phyloP scores from a whole-genome alignment of 2,888 invertebrate species.

The Adelphocoris suturalis region DNA sequence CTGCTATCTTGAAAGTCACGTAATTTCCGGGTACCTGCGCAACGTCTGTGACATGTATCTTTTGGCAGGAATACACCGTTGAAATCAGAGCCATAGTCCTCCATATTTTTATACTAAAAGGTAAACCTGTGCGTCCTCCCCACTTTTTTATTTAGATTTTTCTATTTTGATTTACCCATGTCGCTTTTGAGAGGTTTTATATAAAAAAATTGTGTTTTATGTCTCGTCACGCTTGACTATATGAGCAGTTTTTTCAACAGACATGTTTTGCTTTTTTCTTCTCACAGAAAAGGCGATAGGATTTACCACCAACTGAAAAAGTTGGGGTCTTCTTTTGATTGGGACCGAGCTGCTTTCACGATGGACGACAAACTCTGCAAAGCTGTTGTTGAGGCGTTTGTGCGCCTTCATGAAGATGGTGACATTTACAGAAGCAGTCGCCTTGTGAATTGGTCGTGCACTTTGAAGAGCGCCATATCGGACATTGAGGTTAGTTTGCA shows the following conservation, averaged over 20 bases:
- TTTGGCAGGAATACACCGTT: no score
- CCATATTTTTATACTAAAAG: no score
- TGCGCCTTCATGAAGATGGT: conserved; percentile 91
- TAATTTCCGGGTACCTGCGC: no score
- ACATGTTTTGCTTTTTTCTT: not conserved
- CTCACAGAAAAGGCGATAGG: conserved; percentile 83
- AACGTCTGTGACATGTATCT: no score
- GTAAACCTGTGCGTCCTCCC: no score
- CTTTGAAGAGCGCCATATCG: conserved; percentile 97
- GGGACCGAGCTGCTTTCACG: conserved; percentile 96
- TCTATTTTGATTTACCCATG: no score
- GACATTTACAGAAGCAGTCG: conserved; percentile 95
- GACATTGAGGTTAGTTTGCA: conserved; percentile 90
- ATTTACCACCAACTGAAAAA: conserved; percentile 92
- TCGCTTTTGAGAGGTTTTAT: no score
- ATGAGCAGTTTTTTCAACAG: not conserved
- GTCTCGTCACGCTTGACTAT: no score
- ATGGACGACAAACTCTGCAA: conserved; percentile 94
- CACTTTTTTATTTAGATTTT: no score
- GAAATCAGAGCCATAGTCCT: no score
- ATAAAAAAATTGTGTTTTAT: no score
- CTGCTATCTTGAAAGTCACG: no score
- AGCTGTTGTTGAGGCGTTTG: conserved; percentile 97
- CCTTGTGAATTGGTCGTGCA: conserved; percentile 99
- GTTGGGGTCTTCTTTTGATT: conserved; percentile 95